A percentile compares a stretch with the other conserved stretches of the same genome.
phyloP scores from a whole-genome alignment of 2,888 invertebrate species.

The Caenorhabditis sp. region DNA sequence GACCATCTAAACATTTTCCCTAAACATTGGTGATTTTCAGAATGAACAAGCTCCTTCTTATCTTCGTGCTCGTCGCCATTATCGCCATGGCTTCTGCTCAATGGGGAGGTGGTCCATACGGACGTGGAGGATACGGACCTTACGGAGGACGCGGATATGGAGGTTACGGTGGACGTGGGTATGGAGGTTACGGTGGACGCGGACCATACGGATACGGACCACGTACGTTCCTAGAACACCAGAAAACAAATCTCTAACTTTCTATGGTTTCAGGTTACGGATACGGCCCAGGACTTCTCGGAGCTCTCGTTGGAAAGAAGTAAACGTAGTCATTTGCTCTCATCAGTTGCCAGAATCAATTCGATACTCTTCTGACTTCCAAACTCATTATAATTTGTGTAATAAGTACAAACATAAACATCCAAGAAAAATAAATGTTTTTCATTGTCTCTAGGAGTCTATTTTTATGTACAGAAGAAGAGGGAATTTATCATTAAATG shows the following conservation, averaged over 20 bases:
- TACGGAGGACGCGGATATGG: conserved; percentile 48
- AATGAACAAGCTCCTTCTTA: conserved; percentile 61
- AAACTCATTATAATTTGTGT: conserved; percentile 36
- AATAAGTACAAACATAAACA: conserved; percentile 42
- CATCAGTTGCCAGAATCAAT: conserved; percentile 39
- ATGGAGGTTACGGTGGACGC: conserved; percentile 60
- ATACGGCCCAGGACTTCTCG: conserved; percentile 57
- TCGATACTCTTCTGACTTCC: conserved; percentile 44
- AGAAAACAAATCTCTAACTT: neutral
- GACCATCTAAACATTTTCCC: neutral
- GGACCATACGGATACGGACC: conserved; percentile 57
- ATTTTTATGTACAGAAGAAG: conserved; percentile 34
- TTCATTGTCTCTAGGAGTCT: conserved; percentile 49
- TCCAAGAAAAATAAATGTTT: conserved; percentile 15
- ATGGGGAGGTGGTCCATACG: conserved; percentile 61
- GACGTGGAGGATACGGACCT: conserved; percentile 54
- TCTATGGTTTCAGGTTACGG: conserved; percentile 37
- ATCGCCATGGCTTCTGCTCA: conserved; percentile 63
- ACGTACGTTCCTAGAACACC: neutral
- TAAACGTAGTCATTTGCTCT: neutral
- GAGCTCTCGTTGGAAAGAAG: conserved; percentile 50
- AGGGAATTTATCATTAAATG: conserved; percentile 22
- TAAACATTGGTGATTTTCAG: neutral
- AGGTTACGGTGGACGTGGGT: conserved; percentile 55
- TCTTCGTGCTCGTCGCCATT: conserved; percentile 53